A percentile compares a stretch with the other conserved stretches of the same genome.
Evolutionary conservation across 2,888 invertebrate species (phyloP).

Genomic region (Lasioglossum morio): DNA sequence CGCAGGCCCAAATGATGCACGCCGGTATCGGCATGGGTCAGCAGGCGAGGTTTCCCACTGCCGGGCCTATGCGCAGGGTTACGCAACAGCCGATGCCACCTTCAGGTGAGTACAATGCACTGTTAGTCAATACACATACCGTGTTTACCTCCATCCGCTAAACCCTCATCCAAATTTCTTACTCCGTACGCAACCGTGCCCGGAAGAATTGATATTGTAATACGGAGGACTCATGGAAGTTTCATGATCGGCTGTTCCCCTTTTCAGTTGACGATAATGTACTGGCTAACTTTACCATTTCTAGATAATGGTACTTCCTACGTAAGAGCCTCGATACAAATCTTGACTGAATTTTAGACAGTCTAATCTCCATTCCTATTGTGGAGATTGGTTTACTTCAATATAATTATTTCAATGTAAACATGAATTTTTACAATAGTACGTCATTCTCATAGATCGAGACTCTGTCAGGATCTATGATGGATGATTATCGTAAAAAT

Average conservation of each 20-base stretch:
- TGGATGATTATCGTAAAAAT: too few relatives aligned
- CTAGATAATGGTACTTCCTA: not conserved
- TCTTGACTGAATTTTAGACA: not conserved
- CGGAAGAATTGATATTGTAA: conserved; percentile 17
- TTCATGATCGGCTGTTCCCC: not conserved
- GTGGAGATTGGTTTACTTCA: too few relatives aligned
- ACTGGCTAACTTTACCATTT: not conserved
- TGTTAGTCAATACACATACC: not conserved
- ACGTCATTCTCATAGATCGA: too few relatives aligned
- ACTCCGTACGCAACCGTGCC: not conserved
- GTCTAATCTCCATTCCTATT: not conserved
- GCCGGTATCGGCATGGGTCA: conserved; percentile 84
- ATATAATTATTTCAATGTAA: too few relatives aligned
- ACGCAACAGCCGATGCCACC: conserved; percentile 91
- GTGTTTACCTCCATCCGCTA: not conserved
- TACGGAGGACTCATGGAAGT: conserved; percentile 1
- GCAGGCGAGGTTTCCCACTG: conserved; percentile 85
- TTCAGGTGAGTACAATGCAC: conserved; percentile 85
- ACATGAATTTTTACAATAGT: too few relatives aligned
- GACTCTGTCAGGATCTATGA: too few relatives aligned
- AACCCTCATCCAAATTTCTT: not conserved
- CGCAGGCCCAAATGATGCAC: conserved; percentile 87
- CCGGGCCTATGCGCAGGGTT: conserved; percentile 87
- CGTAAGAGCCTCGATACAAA: not conserved
- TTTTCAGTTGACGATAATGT: conserved; percentile 2